Evolutionary conservation across 2,888 invertebrate species (phyloP).

Genomic region (Torymus aiolomorphi): DNA sequence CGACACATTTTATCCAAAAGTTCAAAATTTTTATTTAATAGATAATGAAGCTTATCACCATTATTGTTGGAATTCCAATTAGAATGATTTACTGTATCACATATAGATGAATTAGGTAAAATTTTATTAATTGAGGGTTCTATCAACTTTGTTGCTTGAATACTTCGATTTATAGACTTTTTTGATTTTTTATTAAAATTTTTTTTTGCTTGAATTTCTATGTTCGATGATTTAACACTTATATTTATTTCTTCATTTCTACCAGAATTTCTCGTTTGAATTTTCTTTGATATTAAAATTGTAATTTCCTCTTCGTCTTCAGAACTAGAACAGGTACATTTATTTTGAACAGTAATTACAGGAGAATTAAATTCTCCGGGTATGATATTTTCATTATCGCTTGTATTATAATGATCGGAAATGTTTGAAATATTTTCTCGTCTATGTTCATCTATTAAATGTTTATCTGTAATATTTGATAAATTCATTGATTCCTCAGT

Average conservation of each 20-base stretch:
- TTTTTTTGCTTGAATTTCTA: neutral
- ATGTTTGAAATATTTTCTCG: neutral
- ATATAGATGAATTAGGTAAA: neutral
- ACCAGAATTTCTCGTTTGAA: neutral
- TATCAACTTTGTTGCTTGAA: neutral
- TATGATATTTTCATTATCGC: neutral
- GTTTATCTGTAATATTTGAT: constrained; percentile 61
- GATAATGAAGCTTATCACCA: constrained; percentile 4
- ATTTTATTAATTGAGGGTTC: neutral
- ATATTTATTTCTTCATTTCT: constrained; percentile 7
- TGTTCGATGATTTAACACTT: neutral
- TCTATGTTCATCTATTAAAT: constrained; percentile 51
- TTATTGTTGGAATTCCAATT: neutral
- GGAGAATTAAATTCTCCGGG: neutral
- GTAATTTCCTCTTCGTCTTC: constrained; percentile 21
- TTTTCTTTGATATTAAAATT: neutral
- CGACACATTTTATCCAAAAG: constrained; percentile 27
- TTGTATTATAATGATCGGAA: neutral
- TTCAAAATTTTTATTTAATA: constrained; percentile 32
- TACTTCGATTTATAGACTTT: neutral
- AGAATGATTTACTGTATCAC: neutral
- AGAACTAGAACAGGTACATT: constrained; percentile 37
- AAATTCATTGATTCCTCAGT: constrained; percentile 64
- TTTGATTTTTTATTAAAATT: neutral
- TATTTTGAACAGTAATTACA: neutral